These are phyloP conservation scores for Hypomesus transpacificus DNA, from an alignment of 2,113 vertebrate species.

Conservation along the genomic window DNA sequence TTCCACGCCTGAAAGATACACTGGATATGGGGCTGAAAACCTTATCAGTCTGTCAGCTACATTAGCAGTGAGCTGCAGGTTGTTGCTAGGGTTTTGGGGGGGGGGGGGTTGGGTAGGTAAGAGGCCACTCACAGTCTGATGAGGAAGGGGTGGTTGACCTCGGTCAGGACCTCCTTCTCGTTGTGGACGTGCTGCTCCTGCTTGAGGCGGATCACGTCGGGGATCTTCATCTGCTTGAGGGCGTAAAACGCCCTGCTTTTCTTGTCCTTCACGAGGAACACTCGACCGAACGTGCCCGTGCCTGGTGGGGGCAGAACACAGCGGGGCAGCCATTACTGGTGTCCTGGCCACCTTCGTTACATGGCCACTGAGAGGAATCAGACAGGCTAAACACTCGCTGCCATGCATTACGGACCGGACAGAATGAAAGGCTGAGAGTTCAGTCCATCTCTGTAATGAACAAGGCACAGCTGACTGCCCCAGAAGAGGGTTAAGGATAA, in stretches of 20 bases:
- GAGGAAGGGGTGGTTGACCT: constrained; percentile 90
- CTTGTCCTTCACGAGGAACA: constrained; percentile 89
- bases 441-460: neutral
- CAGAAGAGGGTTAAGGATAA: neutral
- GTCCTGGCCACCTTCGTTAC: too few species aligned
- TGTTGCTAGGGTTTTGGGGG: too few species aligned
- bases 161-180: constrained; percentile 90
- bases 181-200: constrained; percentile 97
- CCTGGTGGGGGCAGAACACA: constrained; percentile 66
- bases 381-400: neutral
- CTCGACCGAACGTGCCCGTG: constrained; percentile 90
- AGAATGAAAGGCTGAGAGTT: neutral
- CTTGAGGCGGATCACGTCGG: constrained; percentile 90
- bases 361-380: neutral
- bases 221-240: constrained; percentile 95
- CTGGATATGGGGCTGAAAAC: too few species aligned
- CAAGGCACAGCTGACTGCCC: neutral
- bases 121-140: constrained; percentile 84
- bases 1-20: too few species aligned
- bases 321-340: neutral
- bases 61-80: too few species aligned
- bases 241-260: constrained; percentile 78
- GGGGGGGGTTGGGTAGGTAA: neutral
- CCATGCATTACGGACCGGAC: neutral
- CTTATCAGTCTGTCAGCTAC: too few species aligned